Conservation (phyloP, 1,140 invertebrate genomes). For the Drosophila insularis region DNA sequence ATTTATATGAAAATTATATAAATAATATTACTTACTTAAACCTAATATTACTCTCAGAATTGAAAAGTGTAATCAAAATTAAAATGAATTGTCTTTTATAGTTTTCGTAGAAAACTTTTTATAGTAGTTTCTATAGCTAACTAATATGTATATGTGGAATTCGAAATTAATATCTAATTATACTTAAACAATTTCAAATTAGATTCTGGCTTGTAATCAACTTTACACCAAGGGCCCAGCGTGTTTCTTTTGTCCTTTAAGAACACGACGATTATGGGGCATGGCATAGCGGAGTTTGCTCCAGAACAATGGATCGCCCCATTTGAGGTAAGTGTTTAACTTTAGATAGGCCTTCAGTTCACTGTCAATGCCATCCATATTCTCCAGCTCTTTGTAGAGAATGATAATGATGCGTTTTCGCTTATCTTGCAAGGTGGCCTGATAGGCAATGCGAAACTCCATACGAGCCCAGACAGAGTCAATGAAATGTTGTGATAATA, state of each 20-base stretch:
- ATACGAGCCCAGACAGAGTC: constrained; percentile 92
- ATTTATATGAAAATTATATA: too few relatives aligned
- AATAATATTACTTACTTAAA: neutral
- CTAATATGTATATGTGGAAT: neutral
- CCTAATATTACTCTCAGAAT: neutral
- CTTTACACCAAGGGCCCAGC: constrained; percentile 54
- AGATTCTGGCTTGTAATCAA: neutral
- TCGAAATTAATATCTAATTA: neutral
- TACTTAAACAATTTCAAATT: neutral
- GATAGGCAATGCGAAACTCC: constrained; percentile 92
- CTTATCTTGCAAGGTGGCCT: constrained; percentile 88
- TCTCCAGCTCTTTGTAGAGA: constrained; percentile 88
- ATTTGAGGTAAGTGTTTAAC: constrained; percentile 93
- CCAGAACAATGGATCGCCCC: constrained; percentile 93
- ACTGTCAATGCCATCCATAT: constrained; percentile 86
- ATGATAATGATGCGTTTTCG: constrained; percentile 90
- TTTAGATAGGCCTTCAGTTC: constrained; percentile 90
- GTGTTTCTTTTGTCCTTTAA: constrained; percentile 73
- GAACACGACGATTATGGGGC: constrained; percentile 75
- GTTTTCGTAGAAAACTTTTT: constrained; percentile 1
- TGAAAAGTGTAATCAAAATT: neutral
- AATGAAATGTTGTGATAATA: constrained; percentile 91
- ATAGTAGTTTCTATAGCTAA: neutral
- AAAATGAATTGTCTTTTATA: neutral
- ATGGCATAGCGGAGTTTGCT: constrained; percentile 90